Conservation (phyloP, 2,888 invertebrate species). For the Drosophila kambysellisi region DNA sequence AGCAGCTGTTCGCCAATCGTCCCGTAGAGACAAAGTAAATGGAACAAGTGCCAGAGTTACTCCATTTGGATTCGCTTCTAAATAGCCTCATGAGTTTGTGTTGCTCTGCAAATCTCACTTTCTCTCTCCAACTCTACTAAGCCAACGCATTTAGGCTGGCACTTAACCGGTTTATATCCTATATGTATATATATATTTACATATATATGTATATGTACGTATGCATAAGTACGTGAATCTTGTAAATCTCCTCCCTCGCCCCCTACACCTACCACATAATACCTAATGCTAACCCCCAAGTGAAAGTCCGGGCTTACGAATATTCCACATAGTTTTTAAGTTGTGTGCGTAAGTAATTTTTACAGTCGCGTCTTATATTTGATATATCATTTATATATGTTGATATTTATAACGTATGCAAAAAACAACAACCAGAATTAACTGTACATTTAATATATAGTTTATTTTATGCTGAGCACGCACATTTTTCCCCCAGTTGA, state of each 20-base stretch:
- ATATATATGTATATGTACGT: conserved; percentile 11
- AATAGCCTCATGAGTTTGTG: conserved; percentile 36
- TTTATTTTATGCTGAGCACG: conserved; percentile 61
- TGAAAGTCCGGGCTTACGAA: conserved; percentile 63
- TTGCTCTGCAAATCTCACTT: conserved; percentile 31
- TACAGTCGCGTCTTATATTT: conserved; percentile 31
- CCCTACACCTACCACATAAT: conserved; percentile 11
- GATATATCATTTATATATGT: conserved; percentile 1
- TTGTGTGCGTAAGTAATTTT: conserved; percentile 71
- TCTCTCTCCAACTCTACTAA: conserved; percentile 18
- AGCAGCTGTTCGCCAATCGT: conserved; percentile 90
- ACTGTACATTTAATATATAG: conserved; percentile 40
- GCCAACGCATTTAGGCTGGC: conserved; percentile 51
- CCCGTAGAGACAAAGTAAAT: conserved; percentile 86
- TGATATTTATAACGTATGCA: conserved; percentile 15
- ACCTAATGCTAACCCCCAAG: conserved; percentile 28
- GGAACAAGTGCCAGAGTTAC: conserved; percentile 3
- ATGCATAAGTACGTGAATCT: conserved; percentile 47
- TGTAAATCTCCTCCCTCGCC: conserved; percentile 67
- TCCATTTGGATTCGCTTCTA: conserved; percentile 33
- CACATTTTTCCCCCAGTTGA: conserved; percentile 50
- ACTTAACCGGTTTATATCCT: conserved; percentile 24
- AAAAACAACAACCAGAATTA: background rate
- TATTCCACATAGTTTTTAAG: conserved; percentile 66
- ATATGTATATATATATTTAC: background rate